phyloP scores from a whole-genome alignment of 2,113 vertebrate genomes.

The Ceyx melanurus region DNA sequence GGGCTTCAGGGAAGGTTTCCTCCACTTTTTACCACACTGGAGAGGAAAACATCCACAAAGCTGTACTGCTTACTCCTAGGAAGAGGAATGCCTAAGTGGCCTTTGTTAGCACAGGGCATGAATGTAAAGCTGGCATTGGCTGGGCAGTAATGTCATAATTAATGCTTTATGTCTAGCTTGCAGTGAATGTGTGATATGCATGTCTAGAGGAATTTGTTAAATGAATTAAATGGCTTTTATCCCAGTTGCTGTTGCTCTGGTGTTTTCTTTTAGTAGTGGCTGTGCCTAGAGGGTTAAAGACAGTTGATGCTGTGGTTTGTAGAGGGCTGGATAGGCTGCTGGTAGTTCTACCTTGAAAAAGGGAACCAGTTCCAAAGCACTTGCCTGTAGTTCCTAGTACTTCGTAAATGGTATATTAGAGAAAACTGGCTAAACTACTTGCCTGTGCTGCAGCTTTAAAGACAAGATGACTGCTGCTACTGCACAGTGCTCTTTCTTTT shows the following conservation, averaged over 20 bases:
- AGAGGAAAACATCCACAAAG: not conserved
- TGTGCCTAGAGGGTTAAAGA: not conserved
- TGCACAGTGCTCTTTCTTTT: not conserved
- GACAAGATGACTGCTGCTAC: not conserved
- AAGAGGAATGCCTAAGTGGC: not conserved
- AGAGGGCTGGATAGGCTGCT: not conserved
- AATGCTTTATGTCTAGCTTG: not conserved
- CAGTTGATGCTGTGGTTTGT: not conserved
- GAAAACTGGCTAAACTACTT: not conserved
- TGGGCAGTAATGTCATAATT: not conserved
- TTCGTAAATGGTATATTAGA: not conserved
- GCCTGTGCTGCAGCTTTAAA: not conserved
- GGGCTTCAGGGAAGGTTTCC: not conserved
- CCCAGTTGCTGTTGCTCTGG: not conserved
- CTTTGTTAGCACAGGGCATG: not conserved
- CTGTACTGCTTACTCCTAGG: not conserved
- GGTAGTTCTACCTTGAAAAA: not conserved
- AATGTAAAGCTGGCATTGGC: not conserved
- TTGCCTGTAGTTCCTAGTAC: not conserved
- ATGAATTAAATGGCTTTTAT: not conserved
- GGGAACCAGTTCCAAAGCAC: not conserved
- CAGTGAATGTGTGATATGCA: not conserved
- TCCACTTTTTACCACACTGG: too few species aligned
- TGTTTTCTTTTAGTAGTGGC: not conserved
- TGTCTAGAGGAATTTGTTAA: not conserved